phyloP scores from a whole-genome alignment of 64 coral and sea anemone genomes.

The Trachythela sp. region DNA sequence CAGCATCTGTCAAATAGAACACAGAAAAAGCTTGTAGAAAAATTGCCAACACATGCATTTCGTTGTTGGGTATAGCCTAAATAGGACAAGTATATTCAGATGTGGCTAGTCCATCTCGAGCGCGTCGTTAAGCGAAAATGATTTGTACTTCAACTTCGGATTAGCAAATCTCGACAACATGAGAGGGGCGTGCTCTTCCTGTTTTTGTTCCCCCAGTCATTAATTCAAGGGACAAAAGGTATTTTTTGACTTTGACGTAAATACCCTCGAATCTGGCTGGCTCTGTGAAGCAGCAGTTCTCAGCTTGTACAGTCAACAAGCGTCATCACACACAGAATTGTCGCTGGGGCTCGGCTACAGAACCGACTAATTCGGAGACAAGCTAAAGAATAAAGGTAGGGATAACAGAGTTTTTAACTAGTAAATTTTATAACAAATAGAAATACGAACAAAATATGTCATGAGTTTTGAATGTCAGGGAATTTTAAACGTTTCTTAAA shows the following conservation, averaged over 20 bases:
- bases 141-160: neutral
- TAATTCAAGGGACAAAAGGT: neutral
- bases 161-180: neutral
- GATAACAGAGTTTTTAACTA: neutral
- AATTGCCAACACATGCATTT: neutral
- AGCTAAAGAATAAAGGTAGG: too few relatives aligned
- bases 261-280: neutral
- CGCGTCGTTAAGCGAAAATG: neutral
- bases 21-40: neutral
- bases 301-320: too few relatives aligned
- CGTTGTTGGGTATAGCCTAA: neutral
- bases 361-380: too few relatives aligned
- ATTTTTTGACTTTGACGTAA: neutral
- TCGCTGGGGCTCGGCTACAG: too few relatives aligned
- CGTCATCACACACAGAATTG: too few relatives aligned
- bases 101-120: neutral
- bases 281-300: neutral
- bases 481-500: too few relatives aligned
- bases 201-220: neutral
- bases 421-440: neutral
- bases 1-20: neutral
- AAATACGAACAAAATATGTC: too few relatives aligned
- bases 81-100: neutral
- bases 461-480: too few relatives aligned
- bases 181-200: neutral